Conservation (phyloP, 2,888 invertebrate genomes). For the Laothoe populi region DNA sequence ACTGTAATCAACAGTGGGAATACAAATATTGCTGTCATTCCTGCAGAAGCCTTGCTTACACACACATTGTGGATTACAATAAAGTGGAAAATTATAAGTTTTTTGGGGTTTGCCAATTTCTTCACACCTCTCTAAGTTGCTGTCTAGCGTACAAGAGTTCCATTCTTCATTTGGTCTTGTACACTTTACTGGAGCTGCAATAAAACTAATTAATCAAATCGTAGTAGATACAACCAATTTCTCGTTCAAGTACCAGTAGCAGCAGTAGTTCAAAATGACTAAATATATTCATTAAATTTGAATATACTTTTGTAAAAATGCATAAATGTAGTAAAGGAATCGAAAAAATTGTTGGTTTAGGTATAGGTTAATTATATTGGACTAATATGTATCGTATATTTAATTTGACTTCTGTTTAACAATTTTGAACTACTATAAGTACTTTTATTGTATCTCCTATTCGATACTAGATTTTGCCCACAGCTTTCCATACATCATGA, state of each 20-base stretch:
- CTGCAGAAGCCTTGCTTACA: constrained; percentile 47
- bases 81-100: not conserved
- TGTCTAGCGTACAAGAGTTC: constrained; percentile 43
- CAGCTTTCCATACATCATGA: no score
- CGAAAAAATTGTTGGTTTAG: no score
- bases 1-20: constrained; percentile 27
- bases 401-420: no score
- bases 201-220: not conserved
- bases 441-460: no score
- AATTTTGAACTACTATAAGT: no score
- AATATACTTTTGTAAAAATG: constrained; percentile 1
- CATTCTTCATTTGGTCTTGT: constrained; percentile 45
- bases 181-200: constrained; percentile 43
- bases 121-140: constrained; percentile 43
- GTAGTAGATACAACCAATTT: no score
- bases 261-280: no score
- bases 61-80: constrained; percentile 49
- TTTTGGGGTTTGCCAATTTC: constrained; percentile 31
- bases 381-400: no score
- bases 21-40: constrained; percentile 43
- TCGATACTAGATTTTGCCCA: no score
- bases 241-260: no score
- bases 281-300: not conserved
- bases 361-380: no score
- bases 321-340: no score